Evolutionary conservation across 2,888 invertebrate genomes (phyloP).

Genomic region (Azorinus chamasolen): DNA sequence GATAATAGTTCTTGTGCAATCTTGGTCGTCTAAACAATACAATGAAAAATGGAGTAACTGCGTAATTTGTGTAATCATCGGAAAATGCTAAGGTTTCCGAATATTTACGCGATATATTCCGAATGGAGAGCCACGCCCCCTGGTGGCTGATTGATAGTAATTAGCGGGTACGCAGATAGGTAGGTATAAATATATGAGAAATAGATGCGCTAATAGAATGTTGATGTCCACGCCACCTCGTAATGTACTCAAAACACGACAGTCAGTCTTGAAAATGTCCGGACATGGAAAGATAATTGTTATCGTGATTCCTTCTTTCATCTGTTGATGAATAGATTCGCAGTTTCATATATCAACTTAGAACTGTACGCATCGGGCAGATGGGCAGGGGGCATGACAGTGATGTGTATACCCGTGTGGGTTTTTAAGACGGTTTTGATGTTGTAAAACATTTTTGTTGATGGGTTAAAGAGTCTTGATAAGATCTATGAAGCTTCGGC

Average conservation of each 20-base stretch:
- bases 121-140: slow-evolving; percentile 28
- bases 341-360: too few relatives aligned
- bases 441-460: too few relatives aligned
- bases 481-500: too few relatives aligned
- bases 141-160: slow-evolving; percentile 40
- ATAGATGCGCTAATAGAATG: slow-evolving; percentile 18
- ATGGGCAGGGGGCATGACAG: too few relatives aligned
- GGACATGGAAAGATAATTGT: too few relatives aligned
- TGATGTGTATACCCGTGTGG: too few relatives aligned
- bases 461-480: too few relatives aligned
- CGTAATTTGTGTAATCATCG: slow-evolving; percentile 52
- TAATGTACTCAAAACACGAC: slow-evolving; percentile 37
- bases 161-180: slow-evolving; percentile 27
- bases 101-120: slow-evolving; percentile 47
- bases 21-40: slow-evolving; percentile 13
- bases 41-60: slow-evolving; percentile 52
- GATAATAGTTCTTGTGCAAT: slow-evolving; percentile 46
- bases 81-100: slow-evolving; percentile 33
- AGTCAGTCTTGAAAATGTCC: slow-evolving; percentile 1
- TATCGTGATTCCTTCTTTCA: too few relatives aligned
- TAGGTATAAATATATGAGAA: slow-evolving; percentile 22
- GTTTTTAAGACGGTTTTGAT: too few relatives aligned
- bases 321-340: too few relatives aligned
- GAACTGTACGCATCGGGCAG: too few relatives aligned
- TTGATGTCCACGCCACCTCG: slow-evolving; percentile 27